Evolutionary conservation across 2,113 vertebrate genomes (phyloP), one percentile per base, ranked within the genome.

Genomic region (Danionella cerebrum): DNA sequence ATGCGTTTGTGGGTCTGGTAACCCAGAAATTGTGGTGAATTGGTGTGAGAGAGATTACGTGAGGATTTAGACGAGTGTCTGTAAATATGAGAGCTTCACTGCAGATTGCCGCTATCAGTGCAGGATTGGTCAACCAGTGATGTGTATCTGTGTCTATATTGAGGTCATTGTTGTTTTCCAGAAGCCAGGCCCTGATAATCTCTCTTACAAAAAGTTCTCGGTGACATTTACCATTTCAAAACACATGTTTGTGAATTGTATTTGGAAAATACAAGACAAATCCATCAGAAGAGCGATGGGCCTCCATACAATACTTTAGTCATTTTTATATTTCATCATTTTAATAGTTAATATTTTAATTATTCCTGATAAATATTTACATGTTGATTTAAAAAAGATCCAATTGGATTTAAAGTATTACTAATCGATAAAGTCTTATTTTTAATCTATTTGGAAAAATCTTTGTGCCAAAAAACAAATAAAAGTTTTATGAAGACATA

Each of bases 91-190:
- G 47, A 16, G 3, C 36, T 18, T 62, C 62, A 9, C 36, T 51
- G 41, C 42, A 52, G 63, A 68, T 58, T 21, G 75, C 67, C 78
- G 75, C 84, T 79, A 72, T 67, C 74, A 82, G 77, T 76, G 75
- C 72, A 76, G 73, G 69, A 78, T 79, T 86, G 79, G 76, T 76
- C 67, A 45, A 67, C 47, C 72, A 57, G 75, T 67, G 84, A 87
- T 87, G 79, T 76, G 72, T 85, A 86, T 87, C 85, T 80, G 52
- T 63, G 65, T 76, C 79, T 73, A 85, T 88, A 87, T 85, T 84
- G 85, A 79, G 83, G 85, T 86, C 82, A 80, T 76, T 77, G 77
- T 70, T 69, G 74, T 52, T 22, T 67, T 73, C 79, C 73, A 75
- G 74, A 76, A 65, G 76, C 73, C 74, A 75, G 69, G 76, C 78